A percentile compares a stretch with the other conserved stretches of the same genome.
Conservation (phyloP, 2,113 vertebrate species). For the Barnardius zonarius region DNA sequence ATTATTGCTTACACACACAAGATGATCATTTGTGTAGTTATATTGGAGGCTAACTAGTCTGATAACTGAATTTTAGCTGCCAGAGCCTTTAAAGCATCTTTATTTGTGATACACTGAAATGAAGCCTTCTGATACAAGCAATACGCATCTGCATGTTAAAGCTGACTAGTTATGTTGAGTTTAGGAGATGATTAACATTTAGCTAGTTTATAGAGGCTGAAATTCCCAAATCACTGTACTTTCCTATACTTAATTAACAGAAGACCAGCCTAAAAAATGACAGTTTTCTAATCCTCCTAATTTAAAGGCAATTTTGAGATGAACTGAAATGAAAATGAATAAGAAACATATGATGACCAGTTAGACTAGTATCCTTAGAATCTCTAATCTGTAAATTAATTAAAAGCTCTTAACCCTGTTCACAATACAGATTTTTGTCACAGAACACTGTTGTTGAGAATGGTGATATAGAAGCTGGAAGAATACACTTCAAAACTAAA, state of each 20-base stretch:
- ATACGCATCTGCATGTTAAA: background rate
- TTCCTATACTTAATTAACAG: background rate
- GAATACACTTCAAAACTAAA: background rate
- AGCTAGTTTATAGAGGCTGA: background rate
- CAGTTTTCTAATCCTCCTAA: background rate
- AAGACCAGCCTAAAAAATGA: background rate
- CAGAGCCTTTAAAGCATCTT: background rate
- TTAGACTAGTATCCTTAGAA: background rate
- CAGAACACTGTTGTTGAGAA: background rate
- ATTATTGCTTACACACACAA: background rate
- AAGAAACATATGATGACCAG: background rate
- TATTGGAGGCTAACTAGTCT: background rate
- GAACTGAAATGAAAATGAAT: background rate
- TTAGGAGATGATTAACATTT: background rate
- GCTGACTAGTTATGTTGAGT: background rate
- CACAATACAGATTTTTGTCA: background rate
- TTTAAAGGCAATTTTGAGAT: background rate
- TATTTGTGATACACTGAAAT: background rate
- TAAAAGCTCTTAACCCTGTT: background rate
- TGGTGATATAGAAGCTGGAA: background rate
- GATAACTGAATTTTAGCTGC: background rate
- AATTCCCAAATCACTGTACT: background rate
- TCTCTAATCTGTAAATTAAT: background rate
- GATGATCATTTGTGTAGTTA: background rate
- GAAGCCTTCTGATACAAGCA: background rate